Base-by-base conservation (phyloP, 2,888 invertebrate species). In the Ennomos quercinarius region DNA sequence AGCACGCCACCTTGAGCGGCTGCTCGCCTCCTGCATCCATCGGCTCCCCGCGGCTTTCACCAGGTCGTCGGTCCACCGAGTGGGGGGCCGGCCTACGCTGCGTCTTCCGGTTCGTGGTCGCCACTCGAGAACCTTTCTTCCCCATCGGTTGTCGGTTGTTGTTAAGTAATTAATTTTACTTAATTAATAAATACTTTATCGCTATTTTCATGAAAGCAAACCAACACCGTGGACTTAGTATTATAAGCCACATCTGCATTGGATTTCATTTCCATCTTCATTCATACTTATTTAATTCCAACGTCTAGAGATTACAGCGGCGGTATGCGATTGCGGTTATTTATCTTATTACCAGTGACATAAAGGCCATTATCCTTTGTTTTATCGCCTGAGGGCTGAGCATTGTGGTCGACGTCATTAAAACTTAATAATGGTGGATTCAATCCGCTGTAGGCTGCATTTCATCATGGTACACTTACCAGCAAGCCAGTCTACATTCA, bases 361-460 rank as follows among this genome's bases (percentile, higher is more conserved):
- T 76, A 87, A 77, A 74, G 75, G 64, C 82, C 78, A 83, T 88
- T 89, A 86, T 87, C 77, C 84, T 82, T 87, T 87, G 86, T 87
- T 87, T 68, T 83, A 84, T 83, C 70, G 80, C 84, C 80, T 63
- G 66, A 64, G 65, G 80, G 75, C 68, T 64, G 71, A 72, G 75
- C 76, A 80, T 83, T 83, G 84, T 82, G 82, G 80, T 68, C 72
- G 76, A 76, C 83, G 84, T 88, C 89, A 87, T 89, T 89, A 89
- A 89, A 89, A 87, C 83, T 87, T 87, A 85, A 88, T 88, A 89
- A 89, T 84, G 82, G 79, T 64, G 80, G 81, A 82, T 86, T 84
- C 77, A 83, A 85, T 83, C 76, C 72, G 77, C 79, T 71, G 74
- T 74, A 73, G 77, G 80, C 77, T 68, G 71, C 75, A 68, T 75